Base-by-base conservation (phyloP, 2,113 vertebrate species). In the Prinia subflava region DNA sequence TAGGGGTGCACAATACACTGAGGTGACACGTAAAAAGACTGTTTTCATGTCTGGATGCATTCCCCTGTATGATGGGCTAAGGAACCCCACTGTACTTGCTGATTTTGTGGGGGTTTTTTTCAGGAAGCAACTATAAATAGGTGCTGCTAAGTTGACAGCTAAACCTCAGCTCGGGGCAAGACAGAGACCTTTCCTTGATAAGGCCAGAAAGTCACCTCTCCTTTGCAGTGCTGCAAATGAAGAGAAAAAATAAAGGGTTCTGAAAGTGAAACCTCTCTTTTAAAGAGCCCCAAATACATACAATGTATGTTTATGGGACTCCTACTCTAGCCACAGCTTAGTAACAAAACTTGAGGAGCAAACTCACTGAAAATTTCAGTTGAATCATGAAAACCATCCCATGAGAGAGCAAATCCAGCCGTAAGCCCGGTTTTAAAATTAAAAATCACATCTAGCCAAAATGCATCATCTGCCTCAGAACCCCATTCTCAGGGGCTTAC, bases 111-210 rank as follows among this genome's bases (percentile, higher is more conserved):
- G 15, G 15, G 47, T 69, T 81, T 85, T 93, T 83, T 89, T 59
- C 27, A 81, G 64, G 39, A 87, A 93, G 64, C 17, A 84, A 31
- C 92, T 89, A 79, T 63, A 90, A 92, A 94, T 80, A 95, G 60
- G 18, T 14, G 15, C 50, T 85, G 69, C 70, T 62, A 83, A 87
- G 28, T n/a, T 91, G 75, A 89, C 39, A 91, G 68, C 46, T 92
- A 92, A 90, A 88, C 19, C 31, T 86, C 90, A 67, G 78, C 62
- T 90, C 39, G 70, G 25, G 53, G 83, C 46, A 88, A 88, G 90
- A 50, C 50, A 92, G 55, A 89, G 62, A 70, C 49, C 30, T 63
- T 88, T 52, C 55, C 44, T 59, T 44, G 55, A 10, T 70, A 90
- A 83, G 63, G 63, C 67, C 78, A 92, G 74, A 82, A 89, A 95